Evolutionary conservation across 2,797 vertebrate genomes (phyloP), one percentile per base, ranked within the genome.

Genomic region (Galago senegalensis): DNA sequence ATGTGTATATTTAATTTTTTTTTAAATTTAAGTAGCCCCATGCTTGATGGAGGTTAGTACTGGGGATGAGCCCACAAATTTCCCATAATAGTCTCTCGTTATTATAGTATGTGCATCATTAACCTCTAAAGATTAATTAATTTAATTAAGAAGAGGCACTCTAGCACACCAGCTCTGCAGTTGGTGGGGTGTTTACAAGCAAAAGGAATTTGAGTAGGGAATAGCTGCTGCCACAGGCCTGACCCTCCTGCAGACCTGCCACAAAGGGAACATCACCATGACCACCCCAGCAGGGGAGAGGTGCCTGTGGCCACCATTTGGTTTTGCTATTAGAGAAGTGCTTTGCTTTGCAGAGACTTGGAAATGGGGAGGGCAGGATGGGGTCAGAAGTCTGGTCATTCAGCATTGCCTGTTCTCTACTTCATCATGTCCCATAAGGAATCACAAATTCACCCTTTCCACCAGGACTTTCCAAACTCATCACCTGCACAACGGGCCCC

Each of bases 71-170:
- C 14, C 61, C 60, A 93, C 73, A 87, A 37, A 77, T 87, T 87
- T 73, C 40, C 53, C 4, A 0, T 34, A 84, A 67, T 1, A 81
- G 77, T 93, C 88, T 31, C 53, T 96, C 2, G 0, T 82, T 84
- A 87, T 87, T 85, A 82, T n/a, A 37, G 37, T 46, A 34, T 8
- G 0, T 77, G 76, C 58, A 85, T 40, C 77, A 63, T 67, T 84
- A 90, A 86, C 43, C 37, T n/a, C 70, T 27, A n/a, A 43, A 79
- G 85, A 92, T 34, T 43, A 83, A 80, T 83, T 87, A 89, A 93
- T n/a, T 73, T 86, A 60, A 93, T 86, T 65, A 94, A 63, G 29
- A 90, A 34, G 63, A 75, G 40, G 76, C 37, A 43, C 61, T 79
- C 23, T 6, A 23, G 69, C 49, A 20, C 61, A 56, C 10, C 61